Evolutionary conservation across 2,888 invertebrate genomes (phyloP).

Genomic region (Eulithis prunata): DNA sequence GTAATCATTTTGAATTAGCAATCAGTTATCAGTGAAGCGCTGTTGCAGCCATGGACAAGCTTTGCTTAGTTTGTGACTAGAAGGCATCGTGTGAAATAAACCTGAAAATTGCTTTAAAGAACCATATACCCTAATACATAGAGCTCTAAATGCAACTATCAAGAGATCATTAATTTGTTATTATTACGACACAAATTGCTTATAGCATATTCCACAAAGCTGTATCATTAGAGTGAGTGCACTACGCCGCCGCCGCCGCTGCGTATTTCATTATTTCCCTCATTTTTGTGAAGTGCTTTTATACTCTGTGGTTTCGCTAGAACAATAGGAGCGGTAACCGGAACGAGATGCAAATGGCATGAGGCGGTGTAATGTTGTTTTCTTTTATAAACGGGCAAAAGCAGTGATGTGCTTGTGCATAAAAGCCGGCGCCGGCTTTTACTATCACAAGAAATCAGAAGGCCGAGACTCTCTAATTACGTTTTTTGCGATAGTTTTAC

Average conservation of each 20-base stretch:
- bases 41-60: too few relatives aligned
- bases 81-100: too few relatives aligned
- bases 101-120: too few relatives aligned
- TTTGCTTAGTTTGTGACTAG: too few relatives aligned
- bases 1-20: too few relatives aligned
- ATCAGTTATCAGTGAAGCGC: too few relatives aligned
- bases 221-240: slow-evolving; percentile 19
- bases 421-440: neutral
- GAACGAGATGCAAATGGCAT: slow-evolving; percentile 12
- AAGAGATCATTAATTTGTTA: too few relatives aligned
- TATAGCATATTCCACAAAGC: neutral
- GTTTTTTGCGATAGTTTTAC: too few relatives aligned
- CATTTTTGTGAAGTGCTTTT: slow-evolving; percentile 31
- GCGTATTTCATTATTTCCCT: slow-evolving; percentile 39
- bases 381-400: slow-evolving; percentile 5
- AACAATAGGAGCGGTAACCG: slow-evolving; percentile 32
- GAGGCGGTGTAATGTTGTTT: slow-evolving; percentile 10
- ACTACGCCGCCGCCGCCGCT: slow-evolving; percentile 7
- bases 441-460: too few relatives aligned
- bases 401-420: neutral
- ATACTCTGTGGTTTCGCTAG: slow-evolving; percentile 16
- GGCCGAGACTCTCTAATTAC: neutral
- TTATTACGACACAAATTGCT: too few relatives aligned
- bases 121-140: too few relatives aligned
- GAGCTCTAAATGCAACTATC: too few relatives aligned